Evolutionary conservation across 1,140 invertebrate species (phyloP).

Genomic region (Agrilus planipennis): DNA sequence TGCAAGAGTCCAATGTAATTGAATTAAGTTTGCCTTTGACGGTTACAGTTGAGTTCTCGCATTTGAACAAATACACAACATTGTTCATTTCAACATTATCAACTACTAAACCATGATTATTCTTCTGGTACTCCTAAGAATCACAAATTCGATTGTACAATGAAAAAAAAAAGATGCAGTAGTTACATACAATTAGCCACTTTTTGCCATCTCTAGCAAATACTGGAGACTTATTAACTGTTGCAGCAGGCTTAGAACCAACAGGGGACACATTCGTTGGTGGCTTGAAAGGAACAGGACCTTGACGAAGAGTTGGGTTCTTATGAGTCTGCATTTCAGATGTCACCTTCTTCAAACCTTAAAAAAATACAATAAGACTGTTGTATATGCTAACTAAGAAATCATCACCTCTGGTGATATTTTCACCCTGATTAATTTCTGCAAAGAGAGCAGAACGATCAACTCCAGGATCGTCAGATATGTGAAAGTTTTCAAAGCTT

Average conservation of each 20-base stretch:
- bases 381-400: too few species aligned
- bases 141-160: slow-evolving; percentile 5
- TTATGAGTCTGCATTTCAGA: slow-evolving; percentile 98
- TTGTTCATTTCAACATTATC: slow-evolving; percentile 93
- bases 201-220: slow-evolving; percentile 88
- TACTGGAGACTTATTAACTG: slow-evolving; percentile 63
- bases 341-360: slow-evolving; percentile 89
- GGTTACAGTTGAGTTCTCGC: slow-evolving; percentile 74
- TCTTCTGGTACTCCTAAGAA: slow-evolving; percentile 77
- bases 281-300: slow-evolving; percentile 69
- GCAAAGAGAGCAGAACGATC: slow-evolving; percentile 83
- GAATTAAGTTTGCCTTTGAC: slow-evolving; percentile 96
- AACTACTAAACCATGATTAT: slow-evolving; percentile 66
- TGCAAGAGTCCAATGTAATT: slow-evolving; percentile 90
- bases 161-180: too few species aligned
- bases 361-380: too few species aligned
- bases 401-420: slow-evolving; percentile 83
- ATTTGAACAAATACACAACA: slow-evolving; percentile 91
- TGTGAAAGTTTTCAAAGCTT: slow-evolving; percentile 37
- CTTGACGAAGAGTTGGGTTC: slow-evolving; percentile 76
- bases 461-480: slow-evolving; percentile 22
- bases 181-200: slow-evolving; percentile 78
- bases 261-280: too few species aligned
- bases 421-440: slow-evolving; percentile 84
- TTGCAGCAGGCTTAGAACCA: too few species aligned